Base-by-base conservation (phyloP, 1,140 invertebrate species). In the Cyclina sinensis region DNA sequence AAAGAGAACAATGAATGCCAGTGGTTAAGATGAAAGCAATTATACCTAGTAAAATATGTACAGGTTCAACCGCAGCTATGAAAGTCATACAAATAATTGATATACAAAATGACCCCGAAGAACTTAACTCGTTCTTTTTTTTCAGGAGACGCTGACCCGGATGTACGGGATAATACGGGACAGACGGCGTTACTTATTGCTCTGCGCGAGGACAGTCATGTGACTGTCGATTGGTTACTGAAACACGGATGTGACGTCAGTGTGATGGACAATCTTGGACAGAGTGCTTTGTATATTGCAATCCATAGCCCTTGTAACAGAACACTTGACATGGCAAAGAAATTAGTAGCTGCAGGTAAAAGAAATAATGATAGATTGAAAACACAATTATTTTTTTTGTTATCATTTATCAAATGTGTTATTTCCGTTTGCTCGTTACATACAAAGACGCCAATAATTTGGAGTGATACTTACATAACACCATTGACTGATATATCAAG, bases 171-270 rank as follows among this genome's bases (percentile, higher is more conserved):
- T 27, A 78, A 62, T 35, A 37, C 37, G 0, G 78, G 78, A 0
- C 81, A 86, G 59, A 73, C 89, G 12, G 83, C 89, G 0, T 39
- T 90, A 3, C 65, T 73, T 27, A 82, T 90, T 11, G 83, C 73
- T 16, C 32, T 90, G 35, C 57, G 68, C 37, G 89, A 90, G 81
- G 78, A 78, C 27, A 86, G 89, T 24, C 76, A 82, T 39, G 27
- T 82, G 68, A 82, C 84, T 2, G 62, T 70, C 24, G 78, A 82
- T 32, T 37, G 86, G n/a, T 39, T 90, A 37, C n/a, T 90, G n/a
- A 86, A 82, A 76, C 24, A 59, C 48, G 89, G 89, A 86, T 86
- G 89, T 90, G 84, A 90, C 89, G 89, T 90, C 89, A 86, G 51
- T 35, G 37, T 86, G 16, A 48, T 65, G 7, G 76, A 86, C 30